phyloP scores from a whole-genome alignment of 2,797 vertebrate genomes.

The Eidolon dupreanum region DNA sequence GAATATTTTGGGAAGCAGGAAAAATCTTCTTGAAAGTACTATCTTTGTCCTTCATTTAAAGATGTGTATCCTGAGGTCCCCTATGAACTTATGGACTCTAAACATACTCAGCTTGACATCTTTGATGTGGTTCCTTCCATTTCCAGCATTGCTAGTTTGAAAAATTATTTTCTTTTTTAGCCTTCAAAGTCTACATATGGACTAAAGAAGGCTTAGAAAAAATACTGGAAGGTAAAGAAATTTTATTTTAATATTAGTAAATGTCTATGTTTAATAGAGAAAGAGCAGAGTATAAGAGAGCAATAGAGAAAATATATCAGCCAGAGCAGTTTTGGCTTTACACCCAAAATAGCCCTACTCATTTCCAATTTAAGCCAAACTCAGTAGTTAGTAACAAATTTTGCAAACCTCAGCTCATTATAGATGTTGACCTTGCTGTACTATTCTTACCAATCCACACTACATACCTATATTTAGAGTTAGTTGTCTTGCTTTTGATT shows the following conservation, averaged over 20 bases:
- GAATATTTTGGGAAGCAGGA: background rate
- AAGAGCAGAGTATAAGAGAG: background rate
- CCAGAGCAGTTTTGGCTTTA: background rate
- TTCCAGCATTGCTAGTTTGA: background rate
- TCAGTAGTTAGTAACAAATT: background rate
- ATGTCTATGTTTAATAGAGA: background rate
- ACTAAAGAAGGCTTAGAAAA: background rate
- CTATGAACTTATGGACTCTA: background rate
- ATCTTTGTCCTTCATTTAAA: background rate
- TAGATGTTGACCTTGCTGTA: background rate
- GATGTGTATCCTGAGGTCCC: background rate
- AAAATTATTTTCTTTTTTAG: background rate
- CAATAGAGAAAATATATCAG: background rate
- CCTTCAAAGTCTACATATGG: background rate
- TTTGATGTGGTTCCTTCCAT: background rate
- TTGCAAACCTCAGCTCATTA: conserved; percentile 8
- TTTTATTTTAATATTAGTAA: background rate
- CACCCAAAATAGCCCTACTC: background rate
- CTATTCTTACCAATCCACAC: background rate
- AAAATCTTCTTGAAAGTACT: background rate
- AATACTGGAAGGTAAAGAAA: background rate
- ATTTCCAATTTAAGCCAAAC: background rate
- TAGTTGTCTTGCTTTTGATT: background rate
- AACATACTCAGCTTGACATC: background rate
- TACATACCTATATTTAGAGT: background rate